A percentile compares a stretch with the other conserved stretches of the same genome.
Conservation (phyloP, 2,113 vertebrate species). For the Pollachius pollachius region DNA sequence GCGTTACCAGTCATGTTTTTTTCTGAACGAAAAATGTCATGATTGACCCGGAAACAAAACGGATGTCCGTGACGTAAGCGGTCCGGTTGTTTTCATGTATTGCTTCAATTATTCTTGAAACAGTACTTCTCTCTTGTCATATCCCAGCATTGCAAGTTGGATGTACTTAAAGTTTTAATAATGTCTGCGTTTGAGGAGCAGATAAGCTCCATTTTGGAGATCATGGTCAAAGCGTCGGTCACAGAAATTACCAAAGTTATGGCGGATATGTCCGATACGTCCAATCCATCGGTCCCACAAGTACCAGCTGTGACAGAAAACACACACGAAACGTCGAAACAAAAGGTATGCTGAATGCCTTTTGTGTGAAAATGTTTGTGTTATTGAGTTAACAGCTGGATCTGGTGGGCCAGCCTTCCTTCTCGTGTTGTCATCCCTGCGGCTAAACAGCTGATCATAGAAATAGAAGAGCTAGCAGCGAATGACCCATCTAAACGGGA, state of each 20-base stretch:
- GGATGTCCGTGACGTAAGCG: too few relatives aligned
- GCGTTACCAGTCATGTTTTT: too few relatives aligned
- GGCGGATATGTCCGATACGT: neutral
- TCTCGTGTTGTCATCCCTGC: neutral
- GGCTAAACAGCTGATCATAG: conserved; percentile 49
- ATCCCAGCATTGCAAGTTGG: too few relatives aligned
- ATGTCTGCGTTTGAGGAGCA: conserved; percentile 35
- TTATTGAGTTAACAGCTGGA: neutral
- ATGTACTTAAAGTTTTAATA: too few relatives aligned
- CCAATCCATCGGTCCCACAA: neutral
- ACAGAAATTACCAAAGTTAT: conserved; percentile 56
- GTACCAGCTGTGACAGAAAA: neutral
- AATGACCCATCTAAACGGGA: too few relatives aligned
- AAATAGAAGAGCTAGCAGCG: conserved; percentile 52
- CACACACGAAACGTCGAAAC: neutral
- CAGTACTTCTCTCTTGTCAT: too few relatives aligned
- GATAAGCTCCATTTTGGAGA: conserved; percentile 55
- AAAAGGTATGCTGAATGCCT: conserved; percentile 22
- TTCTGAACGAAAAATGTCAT: too few relatives aligned
- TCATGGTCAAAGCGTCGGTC: conserved; percentile 44
- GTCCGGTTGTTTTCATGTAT: too few relatives aligned
- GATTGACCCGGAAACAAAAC: too few relatives aligned
- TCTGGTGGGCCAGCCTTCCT: neutral
- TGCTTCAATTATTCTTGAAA: too few relatives aligned
- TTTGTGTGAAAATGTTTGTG: neutral